phyloP scores from a whole-genome alignment of 2,888 invertebrate genomes.

The Gymnosoma rotundatum region DNA sequence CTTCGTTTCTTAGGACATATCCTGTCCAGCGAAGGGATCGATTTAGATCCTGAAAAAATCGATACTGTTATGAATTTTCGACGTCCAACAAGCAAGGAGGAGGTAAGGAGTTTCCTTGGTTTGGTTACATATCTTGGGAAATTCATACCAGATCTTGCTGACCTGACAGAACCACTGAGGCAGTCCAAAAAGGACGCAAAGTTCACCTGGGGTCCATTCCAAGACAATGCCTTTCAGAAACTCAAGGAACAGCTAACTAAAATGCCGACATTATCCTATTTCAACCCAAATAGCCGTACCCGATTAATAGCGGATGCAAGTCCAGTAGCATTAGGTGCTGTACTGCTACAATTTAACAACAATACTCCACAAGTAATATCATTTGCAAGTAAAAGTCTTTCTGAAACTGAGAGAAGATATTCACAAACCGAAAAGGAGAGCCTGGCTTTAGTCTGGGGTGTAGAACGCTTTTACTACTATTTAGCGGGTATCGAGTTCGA shows the following conservation, averaged over 20 bases:
- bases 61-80: too few relatives aligned
- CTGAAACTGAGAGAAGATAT: constrained; percentile 75
- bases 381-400: constrained; percentile 74
- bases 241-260: constrained; percentile 70
- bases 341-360: constrained; percentile 73
- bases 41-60: too few relatives aligned
- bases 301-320: constrained; percentile 78
- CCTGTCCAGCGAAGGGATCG: too few relatives aligned
- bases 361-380: constrained; percentile 36
- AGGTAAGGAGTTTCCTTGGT: too few relatives aligned
- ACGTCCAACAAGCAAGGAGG: too few relatives aligned
- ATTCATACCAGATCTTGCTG: too few relatives aligned
- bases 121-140: too few relatives aligned
- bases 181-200: too few relatives aligned
- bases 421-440: constrained; percentile 52
- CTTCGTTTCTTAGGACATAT: too few relatives aligned
- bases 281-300: constrained; percentile 73
- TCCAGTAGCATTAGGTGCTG: constrained; percentile 75
- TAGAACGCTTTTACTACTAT: constrained; percentile 49
- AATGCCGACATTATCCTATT: constrained; percentile 74
- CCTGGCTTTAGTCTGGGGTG: background rate
- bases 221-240: constrained; percentile 71
- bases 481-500: constrained; percentile 60
- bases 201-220: too few relatives aligned
- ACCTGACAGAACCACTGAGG: too few relatives aligned